Evolutionary conservation across 2,797 vertebrate species (phyloP), one percentile per base, ranked within the genome.

Genomic region (Hippopotamyrus pictus): DNA sequence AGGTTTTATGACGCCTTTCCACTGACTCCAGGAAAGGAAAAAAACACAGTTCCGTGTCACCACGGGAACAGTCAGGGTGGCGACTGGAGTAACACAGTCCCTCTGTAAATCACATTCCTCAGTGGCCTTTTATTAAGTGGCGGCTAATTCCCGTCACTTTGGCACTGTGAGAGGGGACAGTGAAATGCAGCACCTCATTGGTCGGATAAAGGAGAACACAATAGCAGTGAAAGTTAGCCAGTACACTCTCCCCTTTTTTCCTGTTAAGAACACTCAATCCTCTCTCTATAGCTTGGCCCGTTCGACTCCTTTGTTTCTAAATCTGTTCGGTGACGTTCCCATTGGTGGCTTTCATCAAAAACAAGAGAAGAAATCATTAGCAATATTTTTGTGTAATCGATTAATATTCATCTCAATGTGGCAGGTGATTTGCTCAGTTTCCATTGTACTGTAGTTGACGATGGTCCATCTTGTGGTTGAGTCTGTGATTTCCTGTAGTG

Each of bases 141-240:
- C 2, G 5, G 33, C 14, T 88, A 84, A 82, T 59, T 37, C 69
- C 33, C 14, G 14, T 41, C 53, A 79, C 37, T 87, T 87, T 88
- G 73, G 69, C 46, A 33, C 6, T 33, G 87, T 88, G 51, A 89
- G 29, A 82, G 54, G 14, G 54, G 44, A 29, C 62, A 41, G 46
- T 33, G 59, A 89, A 65, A 62, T 8, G 7, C 14, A 1, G 48
- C 41, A 48, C 53, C 54, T 88, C 17, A 65, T 76, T 88, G 51
- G 14, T 88, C 44, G 62, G 54, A 33, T 17, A 62, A 41, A 86
- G 83, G 59, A 86, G 51, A 44, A 17, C 25, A 37, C 48, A 69
- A 44, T 29, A 88, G 73, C 57, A 65, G 7, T 88, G 48, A 86
- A 50, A 14, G 12, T 57, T 86, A 88, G 85, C 88, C 85, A 91